Base-by-base conservation (phyloP, 1,140 invertebrate species). In the Cardiocondyla obscurior region DNA sequence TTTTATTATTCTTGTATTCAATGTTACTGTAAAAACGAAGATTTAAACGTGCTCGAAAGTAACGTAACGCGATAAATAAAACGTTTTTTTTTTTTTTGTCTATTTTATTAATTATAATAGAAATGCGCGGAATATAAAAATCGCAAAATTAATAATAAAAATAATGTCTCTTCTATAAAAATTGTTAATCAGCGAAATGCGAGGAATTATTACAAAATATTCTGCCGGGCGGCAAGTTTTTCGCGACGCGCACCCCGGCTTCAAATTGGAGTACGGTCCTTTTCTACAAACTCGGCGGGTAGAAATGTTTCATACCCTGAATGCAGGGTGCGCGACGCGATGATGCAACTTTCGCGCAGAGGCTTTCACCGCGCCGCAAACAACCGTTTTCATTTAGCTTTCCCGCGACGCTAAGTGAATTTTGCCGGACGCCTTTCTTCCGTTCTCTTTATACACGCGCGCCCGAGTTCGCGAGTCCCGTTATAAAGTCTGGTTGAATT, bases 351-450 rank as follows among this genome's bases (percentile, higher is more conserved):
- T 69, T 67, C 60, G 46, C 57, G 30, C 74, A 49, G 60, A 36
- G 25, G 74, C 60, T 77, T 53, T 77, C 67, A 67, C 60, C 60
- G 16, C 62, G 62, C 60, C 46, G 46, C 74, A 79, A 79, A 69
- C 62, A 67, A 79, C 62, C 62, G 36, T 69, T 79, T 69, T 79
- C 74, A 79, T 79, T 69, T 77, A 28, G 74, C 74, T 77, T 67
- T 77, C 28, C 74, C 74, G 74, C 62, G 49, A 28, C 33, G 62
- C 46, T 79, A 69, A 79, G 74, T 79, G 74, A 79, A 69, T 79
- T 69, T 67, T 69, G 49, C 33, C 33, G 74, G 62, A 79, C 62
- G 74, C 44, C 62, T 69, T 79, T 79, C 74, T 79, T 79, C 74
- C 74, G 60, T 53, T 42, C 62, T 44, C 62, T 30, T 79, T 30